Conservation (phyloP, 2,113 vertebrate genomes). For the Phyllostomus discolor region DNA sequence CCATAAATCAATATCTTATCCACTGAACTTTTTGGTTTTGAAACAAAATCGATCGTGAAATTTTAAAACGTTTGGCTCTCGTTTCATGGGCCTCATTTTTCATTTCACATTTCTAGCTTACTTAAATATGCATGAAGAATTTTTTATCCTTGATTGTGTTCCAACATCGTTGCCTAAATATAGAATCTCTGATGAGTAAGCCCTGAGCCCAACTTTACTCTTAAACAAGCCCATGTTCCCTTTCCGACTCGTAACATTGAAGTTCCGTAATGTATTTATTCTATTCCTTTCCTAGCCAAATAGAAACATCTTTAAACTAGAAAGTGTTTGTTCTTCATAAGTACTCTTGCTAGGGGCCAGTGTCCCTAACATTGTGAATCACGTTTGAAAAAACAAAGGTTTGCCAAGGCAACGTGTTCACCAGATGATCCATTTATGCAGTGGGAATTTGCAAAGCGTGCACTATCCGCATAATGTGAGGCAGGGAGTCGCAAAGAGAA, state of each 20-base stretch:
- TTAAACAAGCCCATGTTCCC: background rate
- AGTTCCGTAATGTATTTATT: background rate
- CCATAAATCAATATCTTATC: background rate
- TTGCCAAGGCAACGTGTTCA: background rate
- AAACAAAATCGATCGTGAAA: background rate
- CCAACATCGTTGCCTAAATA: slow-evolving; percentile 36
- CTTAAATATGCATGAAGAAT: slow-evolving; percentile 13
- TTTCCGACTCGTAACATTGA: background rate
- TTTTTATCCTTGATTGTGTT: background rate
- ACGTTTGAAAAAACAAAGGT: background rate
- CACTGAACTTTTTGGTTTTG: background rate
- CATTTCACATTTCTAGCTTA: background rate
- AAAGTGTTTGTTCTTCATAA: background rate
- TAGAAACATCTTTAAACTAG: background rate
- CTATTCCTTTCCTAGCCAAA: background rate
- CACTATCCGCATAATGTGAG: background rate
- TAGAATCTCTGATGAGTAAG: slow-evolving; percentile 1
- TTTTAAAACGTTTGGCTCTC: background rate
- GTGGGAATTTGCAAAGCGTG: background rate
- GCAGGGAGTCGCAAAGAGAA: background rate
- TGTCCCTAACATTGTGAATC: background rate
- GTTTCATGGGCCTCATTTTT: background rate
- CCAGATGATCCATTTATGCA: background rate
- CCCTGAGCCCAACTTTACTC: background rate
- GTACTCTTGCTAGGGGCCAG: background rate